phyloP scores from a whole-genome alignment of 2,888 invertebrate genomes.

The Agrochola litura region DNA sequence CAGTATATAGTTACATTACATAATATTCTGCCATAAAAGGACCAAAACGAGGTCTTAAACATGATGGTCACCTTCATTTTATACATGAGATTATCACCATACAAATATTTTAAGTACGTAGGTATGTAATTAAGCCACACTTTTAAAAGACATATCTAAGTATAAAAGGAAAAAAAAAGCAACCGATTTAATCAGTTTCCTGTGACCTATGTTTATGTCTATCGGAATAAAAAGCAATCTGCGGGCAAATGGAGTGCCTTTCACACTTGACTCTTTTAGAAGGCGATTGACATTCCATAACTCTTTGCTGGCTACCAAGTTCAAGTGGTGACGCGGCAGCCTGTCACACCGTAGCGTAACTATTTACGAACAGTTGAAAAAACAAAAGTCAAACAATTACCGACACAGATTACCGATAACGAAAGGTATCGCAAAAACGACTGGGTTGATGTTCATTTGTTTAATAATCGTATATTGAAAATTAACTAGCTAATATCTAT shows the following conservation, averaged over 20 bases:
- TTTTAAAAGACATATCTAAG: not conserved
- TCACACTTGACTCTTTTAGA: constrained; percentile 79
- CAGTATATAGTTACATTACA: not conserved
- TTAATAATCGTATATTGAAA: not conserved
- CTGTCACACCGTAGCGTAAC: constrained; percentile 46
- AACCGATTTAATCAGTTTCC: constrained; percentile 40
- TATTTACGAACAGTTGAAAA: not conserved
- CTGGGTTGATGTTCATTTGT: not conserved
- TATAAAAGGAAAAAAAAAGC: constrained; percentile 35
- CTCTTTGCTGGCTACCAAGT: constrained; percentile 69
- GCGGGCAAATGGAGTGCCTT: constrained; percentile 67
- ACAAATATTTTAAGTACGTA: not conserved
- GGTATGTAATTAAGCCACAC: not conserved
- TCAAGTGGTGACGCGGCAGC: constrained; percentile 66
- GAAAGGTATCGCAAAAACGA: not conserved
- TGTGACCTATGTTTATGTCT: constrained; percentile 44
- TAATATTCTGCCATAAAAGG: constrained; percentile 14
- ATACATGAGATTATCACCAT: constrained; percentile 10
- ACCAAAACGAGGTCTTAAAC: constrained; percentile 17
- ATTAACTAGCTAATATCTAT: not conserved
- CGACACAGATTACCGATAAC: not conserved
- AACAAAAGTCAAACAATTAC: not conserved
- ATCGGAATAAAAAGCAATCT: constrained; percentile 27
- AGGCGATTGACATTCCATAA: constrained; percentile 83
- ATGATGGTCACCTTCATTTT: constrained; percentile 25